Conservation (phyloP, 2,797 vertebrate species). For the Neomorphus geoffroyi region DNA sequence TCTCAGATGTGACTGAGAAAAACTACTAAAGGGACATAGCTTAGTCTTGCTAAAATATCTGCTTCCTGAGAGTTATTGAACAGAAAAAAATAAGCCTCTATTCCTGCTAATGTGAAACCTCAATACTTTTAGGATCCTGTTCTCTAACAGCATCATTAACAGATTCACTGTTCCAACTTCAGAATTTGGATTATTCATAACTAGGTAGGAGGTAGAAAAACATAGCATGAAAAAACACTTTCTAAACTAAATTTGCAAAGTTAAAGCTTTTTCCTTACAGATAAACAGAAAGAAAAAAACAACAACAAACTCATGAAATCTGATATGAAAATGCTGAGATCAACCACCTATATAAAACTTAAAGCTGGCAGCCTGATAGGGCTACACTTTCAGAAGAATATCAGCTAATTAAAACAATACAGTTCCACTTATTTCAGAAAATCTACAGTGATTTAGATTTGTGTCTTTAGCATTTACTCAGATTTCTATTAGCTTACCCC, state of each 20-base stretch:
- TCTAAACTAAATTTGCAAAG: too few relatives aligned
- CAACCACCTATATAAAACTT: neutral
- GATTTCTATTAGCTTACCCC: conserved; percentile 84
- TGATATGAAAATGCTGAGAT: neutral
- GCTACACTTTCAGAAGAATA: neutral
- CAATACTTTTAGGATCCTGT: neutral
- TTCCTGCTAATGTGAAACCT: neutral
- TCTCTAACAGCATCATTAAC: neutral
- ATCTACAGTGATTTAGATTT: neutral
- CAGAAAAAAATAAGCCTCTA: neutral
- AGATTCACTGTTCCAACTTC: neutral
- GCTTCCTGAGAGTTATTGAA: neutral
- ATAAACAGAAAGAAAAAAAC: neutral
- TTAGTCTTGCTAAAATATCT: neutral
- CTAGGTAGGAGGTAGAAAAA: neutral
- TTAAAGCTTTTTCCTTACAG: too few relatives aligned
- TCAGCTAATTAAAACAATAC: neutral
- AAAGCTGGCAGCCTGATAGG: neutral
- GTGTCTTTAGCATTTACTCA: neutral
- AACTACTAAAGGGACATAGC: neutral
- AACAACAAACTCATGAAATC: neutral
- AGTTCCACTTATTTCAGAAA: neutral
- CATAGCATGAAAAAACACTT: neutral
- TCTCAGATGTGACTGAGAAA: neutral
- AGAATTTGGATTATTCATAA: neutral